Evolutionary conservation across 2,888 invertebrate species (phyloP).

Genomic region (Luperina nickerlii): DNA sequence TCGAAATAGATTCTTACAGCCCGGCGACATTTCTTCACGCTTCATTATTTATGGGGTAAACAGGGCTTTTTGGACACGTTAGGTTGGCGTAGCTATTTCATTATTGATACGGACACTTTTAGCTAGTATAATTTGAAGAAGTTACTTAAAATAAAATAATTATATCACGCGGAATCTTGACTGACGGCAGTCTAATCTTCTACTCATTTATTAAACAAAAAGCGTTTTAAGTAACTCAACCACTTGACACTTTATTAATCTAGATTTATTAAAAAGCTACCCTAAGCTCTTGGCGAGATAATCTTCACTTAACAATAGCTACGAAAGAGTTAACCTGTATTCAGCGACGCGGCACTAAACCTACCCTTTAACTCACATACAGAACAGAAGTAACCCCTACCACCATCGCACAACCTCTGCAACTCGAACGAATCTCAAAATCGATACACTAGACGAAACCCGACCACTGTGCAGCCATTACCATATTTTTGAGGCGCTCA

Average conservation of each 20-base stretch:
- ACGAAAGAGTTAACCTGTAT: constrained; percentile 2
- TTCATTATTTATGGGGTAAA: constrained; percentile 46
- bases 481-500: constrained; percentile 83
- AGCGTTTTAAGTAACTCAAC: neutral
- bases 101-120: neutral
- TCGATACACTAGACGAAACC: constrained; percentile 78
- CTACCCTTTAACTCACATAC: constrained; percentile 9
- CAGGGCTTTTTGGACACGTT: constrained; percentile 24
- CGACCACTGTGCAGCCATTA: constrained; percentile 77
- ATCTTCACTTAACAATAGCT: neutral
- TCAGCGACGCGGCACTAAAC: constrained; percentile 11
- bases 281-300: neutral
- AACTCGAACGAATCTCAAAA: constrained; percentile 69
- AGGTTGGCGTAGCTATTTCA: neutral
- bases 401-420: constrained; percentile 42
- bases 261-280: neutral
- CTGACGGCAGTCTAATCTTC: neutral
- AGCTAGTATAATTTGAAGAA: neutral
- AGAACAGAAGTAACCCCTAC: constrained; percentile 23
- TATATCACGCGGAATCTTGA: neutral
- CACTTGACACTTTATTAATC: neutral
- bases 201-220: neutral
- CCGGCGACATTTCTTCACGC: constrained; percentile 50
- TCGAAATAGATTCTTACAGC: constrained; percentile 56
- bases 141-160: neutral